Conservation (phyloP, 1,140 invertebrate genomes). For the Pentalonia nigronervosa region DNA sequence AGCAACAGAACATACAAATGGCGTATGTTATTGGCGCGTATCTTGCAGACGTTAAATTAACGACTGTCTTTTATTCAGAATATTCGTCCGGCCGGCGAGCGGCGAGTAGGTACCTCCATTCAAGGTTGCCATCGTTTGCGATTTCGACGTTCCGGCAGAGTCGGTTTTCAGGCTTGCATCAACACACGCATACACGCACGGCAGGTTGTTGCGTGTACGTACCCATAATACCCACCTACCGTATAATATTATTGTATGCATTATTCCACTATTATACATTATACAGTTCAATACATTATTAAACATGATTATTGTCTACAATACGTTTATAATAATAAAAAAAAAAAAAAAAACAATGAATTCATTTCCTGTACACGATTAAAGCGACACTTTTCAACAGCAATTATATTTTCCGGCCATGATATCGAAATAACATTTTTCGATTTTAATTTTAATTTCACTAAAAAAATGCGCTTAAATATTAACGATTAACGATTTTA, state of each 20-base stretch:
- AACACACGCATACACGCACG: neutral
- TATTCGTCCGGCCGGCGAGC: neutral
- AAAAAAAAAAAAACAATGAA: constrained; percentile 1
- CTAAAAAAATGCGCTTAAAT: neutral
- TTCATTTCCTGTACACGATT: neutral
- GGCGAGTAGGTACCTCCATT: neutral
- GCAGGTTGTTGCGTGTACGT: neutral
- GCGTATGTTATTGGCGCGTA: neutral
- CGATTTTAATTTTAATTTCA: neutral
- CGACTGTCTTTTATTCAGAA: neutral
- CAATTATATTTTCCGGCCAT: neutral
- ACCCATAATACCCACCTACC: neutral
- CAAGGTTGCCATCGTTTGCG: neutral
- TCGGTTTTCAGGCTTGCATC: neutral
- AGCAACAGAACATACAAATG: neutral
- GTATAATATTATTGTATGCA: neutral
- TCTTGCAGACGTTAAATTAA: neutral
- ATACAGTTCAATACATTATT: neutral
- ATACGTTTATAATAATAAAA: neutral
- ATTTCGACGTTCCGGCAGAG: neutral
- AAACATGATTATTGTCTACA: constrained; percentile 1
- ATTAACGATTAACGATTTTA: neutral
- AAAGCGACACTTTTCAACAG: neutral
- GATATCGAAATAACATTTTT: neutral
- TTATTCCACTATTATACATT: neutral